Evolutionary conservation across 2,888 invertebrate species (phyloP).

Genomic region (Mythimna impura): DNA sequence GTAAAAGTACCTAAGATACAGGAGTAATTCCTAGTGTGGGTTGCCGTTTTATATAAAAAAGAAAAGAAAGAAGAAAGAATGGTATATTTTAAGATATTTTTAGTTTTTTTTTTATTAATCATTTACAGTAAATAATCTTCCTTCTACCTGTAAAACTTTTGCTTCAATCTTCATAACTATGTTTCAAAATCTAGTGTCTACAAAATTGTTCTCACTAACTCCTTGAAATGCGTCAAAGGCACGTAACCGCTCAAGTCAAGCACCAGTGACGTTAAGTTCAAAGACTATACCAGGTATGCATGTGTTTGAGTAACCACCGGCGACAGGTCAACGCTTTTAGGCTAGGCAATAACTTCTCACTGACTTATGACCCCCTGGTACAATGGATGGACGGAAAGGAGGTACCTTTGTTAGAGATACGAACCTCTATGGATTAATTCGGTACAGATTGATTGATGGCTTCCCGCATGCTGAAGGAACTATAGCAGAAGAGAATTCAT

Average conservation of each 20-base stretch:
- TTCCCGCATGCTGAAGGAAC: conserved; percentile 4
- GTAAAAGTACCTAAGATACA: too few species aligned
- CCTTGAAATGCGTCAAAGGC: conserved; percentile 15
- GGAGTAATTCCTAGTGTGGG: too few species aligned
- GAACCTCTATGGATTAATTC: conserved; percentile 31
- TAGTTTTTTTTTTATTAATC: too few species aligned
- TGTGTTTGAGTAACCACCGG: conserved; percentile 12
- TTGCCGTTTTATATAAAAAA: too few species aligned
- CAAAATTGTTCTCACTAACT: neutral
- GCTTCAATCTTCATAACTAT: neutral
- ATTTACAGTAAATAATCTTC: too few species aligned
- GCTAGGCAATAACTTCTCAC: conserved; percentile 20
- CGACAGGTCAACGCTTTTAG: conserved; percentile 21
- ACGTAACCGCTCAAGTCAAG: conserved; percentile 1
- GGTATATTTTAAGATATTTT: too few species aligned
- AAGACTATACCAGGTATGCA: conserved; percentile 11
- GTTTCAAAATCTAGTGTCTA: neutral
- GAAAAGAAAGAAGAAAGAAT: too few species aligned
- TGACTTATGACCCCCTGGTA: conserved; percentile 39
- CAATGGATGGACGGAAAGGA: conserved; percentile 9
- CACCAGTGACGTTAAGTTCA: conserved; percentile 19
- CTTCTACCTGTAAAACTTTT: neutral
- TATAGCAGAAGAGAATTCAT: conserved; percentile 15
- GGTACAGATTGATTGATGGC: conserved; percentile 36
- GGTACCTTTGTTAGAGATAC: conserved; percentile 17